Evolutionary conservation across 2,113 vertebrate species (phyloP).

Genomic region (Nanorana parkeri): DNA sequence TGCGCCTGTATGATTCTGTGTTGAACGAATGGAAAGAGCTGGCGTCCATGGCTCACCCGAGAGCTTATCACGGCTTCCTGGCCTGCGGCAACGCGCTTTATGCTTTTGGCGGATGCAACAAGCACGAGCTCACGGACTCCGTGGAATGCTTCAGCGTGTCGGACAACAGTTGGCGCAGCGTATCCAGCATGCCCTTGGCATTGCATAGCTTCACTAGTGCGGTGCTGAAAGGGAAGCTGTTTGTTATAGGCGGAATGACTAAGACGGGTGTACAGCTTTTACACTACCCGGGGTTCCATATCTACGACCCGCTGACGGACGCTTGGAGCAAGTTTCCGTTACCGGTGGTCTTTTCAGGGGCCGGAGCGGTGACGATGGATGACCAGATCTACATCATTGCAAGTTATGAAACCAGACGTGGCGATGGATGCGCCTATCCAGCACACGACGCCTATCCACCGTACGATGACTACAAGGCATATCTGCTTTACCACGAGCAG

Average conservation of each 20-base stretch:
- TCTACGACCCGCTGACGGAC: constrained; percentile 76
- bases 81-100: constrained; percentile 72
- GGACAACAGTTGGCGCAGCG: constrained; percentile 63
- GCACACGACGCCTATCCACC: too few species aligned
- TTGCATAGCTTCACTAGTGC: constrained; percentile 78
- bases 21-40: constrained; percentile 75
- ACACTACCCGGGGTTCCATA: constrained; percentile 77
- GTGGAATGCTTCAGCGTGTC: constrained; percentile 75
- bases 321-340: constrained; percentile 78
- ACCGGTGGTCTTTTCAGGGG: constrained; percentile 66
- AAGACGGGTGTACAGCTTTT: constrained; percentile 43
- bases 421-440: too few species aligned
- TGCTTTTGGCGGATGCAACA: constrained; percentile 79
- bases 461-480: constrained; percentile 42
- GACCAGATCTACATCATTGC: constrained; percentile 80
- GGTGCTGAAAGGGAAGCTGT: constrained; percentile 73
- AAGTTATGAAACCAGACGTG: constrained; percentile 58
- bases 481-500: constrained; percentile 62
- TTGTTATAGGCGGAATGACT: constrained; percentile 79
- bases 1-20: constrained; percentile 79
- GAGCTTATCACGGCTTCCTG: constrained; percentile 77
- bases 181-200: constrained; percentile 69
- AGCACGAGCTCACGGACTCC: constrained; percentile 73
- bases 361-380: constrained; percentile 79
- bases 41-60: constrained; percentile 72